Conservation (phyloP, 2,113 vertebrate genomes). For the Thamnophis sirtalis region DNA sequence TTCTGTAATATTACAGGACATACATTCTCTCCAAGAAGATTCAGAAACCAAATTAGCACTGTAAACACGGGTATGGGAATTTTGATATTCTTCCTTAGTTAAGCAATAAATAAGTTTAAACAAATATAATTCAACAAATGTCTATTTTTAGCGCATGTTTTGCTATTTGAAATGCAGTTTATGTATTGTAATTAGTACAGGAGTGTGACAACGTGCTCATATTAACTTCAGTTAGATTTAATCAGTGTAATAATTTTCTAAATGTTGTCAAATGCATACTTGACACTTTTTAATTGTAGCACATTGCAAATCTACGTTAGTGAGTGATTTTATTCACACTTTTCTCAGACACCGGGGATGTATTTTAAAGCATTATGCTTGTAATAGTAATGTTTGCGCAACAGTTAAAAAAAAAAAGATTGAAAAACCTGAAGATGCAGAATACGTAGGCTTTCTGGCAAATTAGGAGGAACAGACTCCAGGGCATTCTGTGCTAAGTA, state of each 20-base stretch:
- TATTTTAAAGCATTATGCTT: not conserved
- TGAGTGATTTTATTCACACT: not conserved
- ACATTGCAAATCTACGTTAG: not conserved
- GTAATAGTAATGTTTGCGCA: not conserved
- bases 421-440: conserved; percentile 88
- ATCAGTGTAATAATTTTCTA: not conserved
- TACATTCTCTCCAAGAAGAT: not conserved
- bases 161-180: not conserved
- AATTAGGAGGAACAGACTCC: conserved; percentile 83
- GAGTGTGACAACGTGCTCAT: not conserved
- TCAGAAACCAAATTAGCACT: not conserved
- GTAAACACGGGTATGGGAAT: not conserved
- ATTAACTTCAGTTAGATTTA: not conserved
- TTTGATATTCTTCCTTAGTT: not conserved
- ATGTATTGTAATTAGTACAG: not conserved
- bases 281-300: not conserved
- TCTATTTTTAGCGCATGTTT: not conserved
- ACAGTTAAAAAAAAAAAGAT: not conserved
- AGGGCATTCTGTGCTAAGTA: conserved; percentile 86
- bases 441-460: conserved; percentile 86
- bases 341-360: not conserved
- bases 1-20: not conserved
- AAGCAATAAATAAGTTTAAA: not conserved
- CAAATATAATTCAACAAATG: not conserved
- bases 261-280: not conserved